Evolutionary conservation across 2,888 invertebrate genomes (phyloP).

Genomic region (Pterobdella sp.): DNA sequence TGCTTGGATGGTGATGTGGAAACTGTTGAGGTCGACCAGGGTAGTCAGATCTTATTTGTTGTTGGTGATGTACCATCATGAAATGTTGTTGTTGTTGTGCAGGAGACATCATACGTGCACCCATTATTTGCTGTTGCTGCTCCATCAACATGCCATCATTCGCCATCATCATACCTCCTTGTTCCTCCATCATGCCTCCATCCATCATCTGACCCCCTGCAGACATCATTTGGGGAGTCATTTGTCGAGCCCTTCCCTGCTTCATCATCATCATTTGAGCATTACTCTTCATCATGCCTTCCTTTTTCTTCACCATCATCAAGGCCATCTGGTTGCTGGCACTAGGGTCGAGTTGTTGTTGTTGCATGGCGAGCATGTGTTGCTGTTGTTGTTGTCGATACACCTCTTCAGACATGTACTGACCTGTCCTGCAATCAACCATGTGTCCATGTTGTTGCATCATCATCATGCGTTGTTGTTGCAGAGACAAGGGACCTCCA

Average conservation of each 20-base stretch:
- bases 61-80: constrained; percentile 30
- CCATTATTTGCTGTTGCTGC: constrained; percentile 26
- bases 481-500: constrained; percentile 20
- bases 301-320: constrained; percentile 30
- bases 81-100: constrained; percentile 28
- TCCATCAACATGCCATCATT: constrained; percentile 24
- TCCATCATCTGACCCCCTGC: constrained; percentile 21
- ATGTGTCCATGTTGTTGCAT: constrained; percentile 37
- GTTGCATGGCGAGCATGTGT: constrained; percentile 21
- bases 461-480: constrained; percentile 22
- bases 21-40: constrained; percentile 21
- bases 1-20: constrained; percentile 5
- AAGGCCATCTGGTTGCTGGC: constrained; percentile 30
- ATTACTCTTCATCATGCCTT: constrained; percentile 26
- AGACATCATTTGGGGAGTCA: constrained; percentile 25
- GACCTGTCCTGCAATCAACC: constrained; percentile 41
- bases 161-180: constrained; percentile 21
- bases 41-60: constrained; percentile 24
- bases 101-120: constrained; percentile 17
- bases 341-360: background rate
- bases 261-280: constrained; percentile 27
- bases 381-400: constrained; percentile 16
- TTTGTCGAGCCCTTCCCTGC: constrained; percentile 25
- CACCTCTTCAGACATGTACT: constrained; percentile 26
- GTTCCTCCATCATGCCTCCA: constrained; percentile 29